Percentiles rank a stretch among this genome's conserved stretches.
Conservation (phyloP, 2,113 vertebrate genomes). For the Empidonax traillii region DNA sequence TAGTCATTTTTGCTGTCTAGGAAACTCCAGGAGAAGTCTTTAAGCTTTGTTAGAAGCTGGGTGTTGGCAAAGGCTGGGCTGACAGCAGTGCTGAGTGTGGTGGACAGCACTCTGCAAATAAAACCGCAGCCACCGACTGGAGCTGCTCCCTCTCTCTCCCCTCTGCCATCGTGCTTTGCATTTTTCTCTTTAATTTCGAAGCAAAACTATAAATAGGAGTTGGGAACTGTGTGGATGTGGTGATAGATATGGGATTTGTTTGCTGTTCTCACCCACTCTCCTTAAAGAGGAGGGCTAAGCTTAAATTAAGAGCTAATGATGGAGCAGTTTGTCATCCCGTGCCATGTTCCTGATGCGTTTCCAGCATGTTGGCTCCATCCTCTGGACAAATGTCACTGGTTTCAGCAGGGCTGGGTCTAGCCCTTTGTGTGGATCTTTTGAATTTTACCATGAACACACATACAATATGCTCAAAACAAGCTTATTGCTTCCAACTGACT, state of each 20-base stretch:
- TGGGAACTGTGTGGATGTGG: not conserved
- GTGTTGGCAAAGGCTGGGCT: not conserved
- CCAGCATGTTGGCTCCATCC: not conserved
- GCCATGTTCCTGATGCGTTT: not conserved
- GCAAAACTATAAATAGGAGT: constrained; percentile 23
- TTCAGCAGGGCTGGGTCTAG: not conserved
- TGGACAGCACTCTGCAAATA: not conserved
- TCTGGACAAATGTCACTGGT: not conserved
- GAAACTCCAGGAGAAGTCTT: not conserved
- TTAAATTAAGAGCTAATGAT: constrained; percentile 16
- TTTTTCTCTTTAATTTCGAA: constrained; percentile 17
- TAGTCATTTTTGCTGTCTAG: not conserved
- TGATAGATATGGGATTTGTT: not conserved
- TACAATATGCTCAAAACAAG: not conserved
- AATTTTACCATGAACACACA: not conserved
- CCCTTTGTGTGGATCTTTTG: not conserved
- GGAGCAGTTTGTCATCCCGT: not conserved
- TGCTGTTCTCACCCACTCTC: not conserved
- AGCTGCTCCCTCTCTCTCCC: not conserved
- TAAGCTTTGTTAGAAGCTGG: not conserved
- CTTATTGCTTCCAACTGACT: not conserved
- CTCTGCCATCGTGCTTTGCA: not conserved
- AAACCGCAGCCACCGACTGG: not conserved
- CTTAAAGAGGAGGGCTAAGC: not conserved
- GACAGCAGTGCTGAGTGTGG: not conserved